Evolutionary conservation across 2,113 vertebrate genomes (phyloP), one percentile per base, ranked within the genome.

Genomic region (Columba livia): DNA sequence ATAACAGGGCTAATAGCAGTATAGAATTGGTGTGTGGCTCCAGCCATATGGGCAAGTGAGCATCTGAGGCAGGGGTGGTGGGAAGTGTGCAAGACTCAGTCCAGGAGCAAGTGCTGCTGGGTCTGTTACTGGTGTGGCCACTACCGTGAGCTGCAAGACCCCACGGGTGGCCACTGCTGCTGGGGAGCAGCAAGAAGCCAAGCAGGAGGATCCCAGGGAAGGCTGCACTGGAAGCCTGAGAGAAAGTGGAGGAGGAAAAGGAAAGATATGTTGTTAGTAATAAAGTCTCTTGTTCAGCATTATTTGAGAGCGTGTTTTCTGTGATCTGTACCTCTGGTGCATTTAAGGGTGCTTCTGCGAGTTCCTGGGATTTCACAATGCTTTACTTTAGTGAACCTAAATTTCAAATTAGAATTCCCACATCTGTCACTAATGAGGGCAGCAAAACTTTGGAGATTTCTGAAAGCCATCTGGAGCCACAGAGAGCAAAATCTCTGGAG

Each of bases 391-490:
- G 57, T 62, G 85, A 92, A 82, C 44, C 66, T 90, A 86, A 84
- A 87, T 78, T 90, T 87, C 87, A 82, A 31, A 83, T 74, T 89
- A 25, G 32, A 83, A 71, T 31, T 93, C 82, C 62, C 70, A 90
- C 82, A 89, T 97, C 93, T 97, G 93, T 90, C 87, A 86, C 80
- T 84, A 85, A 90, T 87, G 90, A 96, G 57, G 51, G 38, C 75
- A 91, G 54, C 58, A 93, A 95, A 96, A 96, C 79, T 94, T 92
- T 20, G 48, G 93, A 96, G 87, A 94, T 87, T 95, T 97, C 67
- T 94, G 79, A 85, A 83, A 79, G 83, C 78, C 91, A 94, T 82
- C 74, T 97, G 96, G 80, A 94, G 79, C 42, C 78, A 75, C 62
- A 88, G 74, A 83, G 86, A 85, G 64, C 54, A 89, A n/a, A 60